Evolutionary conservation across 1,140 invertebrate species (phyloP).

Genomic region (Penaeus vannamei): DNA sequence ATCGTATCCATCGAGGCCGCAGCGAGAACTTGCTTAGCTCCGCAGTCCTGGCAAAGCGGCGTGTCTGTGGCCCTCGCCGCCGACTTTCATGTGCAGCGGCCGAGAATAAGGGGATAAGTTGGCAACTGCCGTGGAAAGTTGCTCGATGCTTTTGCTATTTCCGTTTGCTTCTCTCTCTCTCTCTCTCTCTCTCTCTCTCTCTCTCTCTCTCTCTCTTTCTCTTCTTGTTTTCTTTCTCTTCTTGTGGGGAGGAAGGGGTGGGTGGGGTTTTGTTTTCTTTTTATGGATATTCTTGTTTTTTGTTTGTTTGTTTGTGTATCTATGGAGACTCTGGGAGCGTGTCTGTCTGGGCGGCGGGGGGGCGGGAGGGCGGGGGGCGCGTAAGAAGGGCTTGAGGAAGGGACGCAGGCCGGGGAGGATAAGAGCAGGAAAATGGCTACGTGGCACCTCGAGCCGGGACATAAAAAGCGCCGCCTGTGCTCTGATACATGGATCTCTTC

Average conservation of each 20-base stretch:
- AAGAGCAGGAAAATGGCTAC: conserved; percentile 5
- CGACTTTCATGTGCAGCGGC: conserved; percentile 59
- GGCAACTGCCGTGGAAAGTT: conserved; percentile 54
- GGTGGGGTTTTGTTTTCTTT: too few species aligned
- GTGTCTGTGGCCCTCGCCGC: background rate
- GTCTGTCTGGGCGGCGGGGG: too few species aligned
- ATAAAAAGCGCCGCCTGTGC: conserved; percentile 61
- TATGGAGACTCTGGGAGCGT: too few species aligned
- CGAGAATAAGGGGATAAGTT: conserved; percentile 63
- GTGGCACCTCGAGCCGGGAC: conserved; percentile 31
- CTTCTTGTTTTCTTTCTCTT: background rate
- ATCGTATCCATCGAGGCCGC: background rate
- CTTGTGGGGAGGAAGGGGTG: background rate
- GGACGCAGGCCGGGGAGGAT: background rate
- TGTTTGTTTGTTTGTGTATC: too few species aligned
- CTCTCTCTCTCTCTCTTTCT: background rate
- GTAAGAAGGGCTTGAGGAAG: conserved; percentile 3
- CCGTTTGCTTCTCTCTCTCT: background rate
- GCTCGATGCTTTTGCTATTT: conserved; percentile 41
- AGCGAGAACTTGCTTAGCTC: background rate
- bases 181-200: too few species aligned
- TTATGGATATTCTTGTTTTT: too few species aligned
- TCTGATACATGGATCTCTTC: conserved; percentile 59
- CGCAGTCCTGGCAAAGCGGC: background rate
- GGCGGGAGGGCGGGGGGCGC: too few species aligned